These are phyloP conservation scores for Amniataba percoides DNA, from an alignment of 2,797 vertebrate species.

Conservation along the genomic window DNA sequence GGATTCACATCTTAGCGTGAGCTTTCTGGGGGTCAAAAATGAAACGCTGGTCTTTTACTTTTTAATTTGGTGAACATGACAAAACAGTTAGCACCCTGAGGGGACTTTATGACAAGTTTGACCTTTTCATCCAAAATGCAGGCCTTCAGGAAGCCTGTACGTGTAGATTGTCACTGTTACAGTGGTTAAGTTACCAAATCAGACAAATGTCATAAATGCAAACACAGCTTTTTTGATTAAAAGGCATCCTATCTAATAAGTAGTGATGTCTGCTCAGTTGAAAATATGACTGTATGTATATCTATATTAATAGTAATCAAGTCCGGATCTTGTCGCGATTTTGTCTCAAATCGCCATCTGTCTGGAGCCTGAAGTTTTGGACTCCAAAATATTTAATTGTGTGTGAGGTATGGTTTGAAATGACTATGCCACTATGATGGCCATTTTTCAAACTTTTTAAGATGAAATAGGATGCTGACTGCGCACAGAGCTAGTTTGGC, in stretches of 20 bases:
- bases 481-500: constrained; percentile 56
- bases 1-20: not conserved
- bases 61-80: not conserved
- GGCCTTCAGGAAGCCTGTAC: not conserved
- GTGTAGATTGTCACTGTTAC: not conserved
- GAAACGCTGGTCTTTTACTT: not conserved
- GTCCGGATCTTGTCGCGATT: not conserved
- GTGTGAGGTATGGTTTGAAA: not conserved
- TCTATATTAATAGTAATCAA: not conserved
- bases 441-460: constrained; percentile 5
- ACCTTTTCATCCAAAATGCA: not conserved
- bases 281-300: not conserved
- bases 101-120: not conserved
- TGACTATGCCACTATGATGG: not conserved
- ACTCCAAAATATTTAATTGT: not conserved
- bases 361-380: not conserved
- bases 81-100: not conserved
- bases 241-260: not conserved
- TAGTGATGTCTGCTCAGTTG: not conserved
- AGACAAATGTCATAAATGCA: not conserved
- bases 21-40: not conserved
- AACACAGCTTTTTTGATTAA: not conserved
- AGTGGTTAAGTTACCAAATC: not conserved
- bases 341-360: not conserved
- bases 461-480: constrained; percentile 47